A percentile compares a stretch with the other conserved stretches of the same genome.
phyloP scores from a whole-genome alignment of 1,140 invertebrate genomes.

The Pseudobourletiella spinata region DNA sequence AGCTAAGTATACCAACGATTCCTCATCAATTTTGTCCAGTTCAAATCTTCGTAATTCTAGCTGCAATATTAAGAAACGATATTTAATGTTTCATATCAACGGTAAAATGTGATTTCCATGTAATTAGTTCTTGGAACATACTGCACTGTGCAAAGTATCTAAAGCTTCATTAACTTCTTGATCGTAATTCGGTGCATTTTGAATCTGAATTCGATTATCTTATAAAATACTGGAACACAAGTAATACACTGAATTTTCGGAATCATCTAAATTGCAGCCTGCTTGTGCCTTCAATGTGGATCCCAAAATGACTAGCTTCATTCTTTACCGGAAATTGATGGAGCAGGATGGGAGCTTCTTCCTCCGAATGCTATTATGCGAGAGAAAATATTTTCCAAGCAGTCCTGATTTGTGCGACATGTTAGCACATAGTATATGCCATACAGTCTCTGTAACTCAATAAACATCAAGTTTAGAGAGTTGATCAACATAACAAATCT shows the following conservation, averaged over 20 bases:
- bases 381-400: constrained; percentile 30
- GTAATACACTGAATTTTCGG: neutral
- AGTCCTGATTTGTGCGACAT: constrained; percentile 25
- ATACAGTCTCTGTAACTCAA: constrained; percentile 1
- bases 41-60: too few relatives aligned
- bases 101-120: too few relatives aligned
- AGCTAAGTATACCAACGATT: too few relatives aligned
- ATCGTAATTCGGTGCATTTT: too few relatives aligned
- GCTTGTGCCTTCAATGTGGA: neutral
- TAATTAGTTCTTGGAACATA: too few relatives aligned
- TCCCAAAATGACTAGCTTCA: constrained; percentile 19
- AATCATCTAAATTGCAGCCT: neutral
- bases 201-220: too few relatives aligned
- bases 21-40: too few relatives aligned
- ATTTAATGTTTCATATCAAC: too few relatives aligned
- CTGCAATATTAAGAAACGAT: too few relatives aligned
- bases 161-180: too few relatives aligned
- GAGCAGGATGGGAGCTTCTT: constrained; percentile 12
- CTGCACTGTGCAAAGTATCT: too few relatives aligned
- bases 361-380: constrained; percentile 19
- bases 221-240: too few relatives aligned
- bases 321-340: constrained; percentile 20
- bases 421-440: constrained; percentile 19
- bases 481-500: constrained; percentile 25
- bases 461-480: constrained; percentile 15